Base-by-base conservation (phyloP, 2,888 invertebrate genomes). In the Chrysina gloriosa region DNA sequence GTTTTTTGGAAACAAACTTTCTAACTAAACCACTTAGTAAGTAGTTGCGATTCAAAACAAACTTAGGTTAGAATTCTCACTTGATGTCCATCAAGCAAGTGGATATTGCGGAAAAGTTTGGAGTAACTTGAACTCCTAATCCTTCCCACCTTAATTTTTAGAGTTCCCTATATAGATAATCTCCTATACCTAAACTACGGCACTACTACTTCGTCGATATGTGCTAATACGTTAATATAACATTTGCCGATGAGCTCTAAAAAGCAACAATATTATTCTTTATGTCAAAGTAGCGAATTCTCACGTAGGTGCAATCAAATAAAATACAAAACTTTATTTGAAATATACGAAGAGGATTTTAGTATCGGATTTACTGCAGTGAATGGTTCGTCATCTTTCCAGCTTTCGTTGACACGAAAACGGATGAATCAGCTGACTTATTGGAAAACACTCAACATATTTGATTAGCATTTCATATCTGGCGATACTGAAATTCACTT, bases 381-480 rank as follows among this genome's bases (percentile, higher is more conserved):
- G 42, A 61, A 61, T 61, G 58, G 58, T 42, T 42, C 58, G 42
- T 61, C 58, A 29, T 61, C 58, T 61, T 61, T 16, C 9, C 58
- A 61, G 58, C 58, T 61, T 61, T 61, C 42, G 58, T 42, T 61
- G 58, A 61, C 58, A 45, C 42, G 25, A 25, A 61, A 61, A 61
- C 42, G 58, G 58, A 45, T 61, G 27, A 42, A 61, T 61, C 58
- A 42, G 58, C 58, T 27, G 56, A 61, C 58, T 61, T 61, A 61
- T 61, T 61, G 58, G 58, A 61, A 61, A 61, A 61, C 58, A 61
- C 58, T 61, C 58, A 61, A 61, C 58, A 61, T 61, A 61, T 61
- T 61, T 61, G 58, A 61, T 61, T 61, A 61, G 58, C 58, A 61
- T 61, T 42, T 61, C 58, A 61, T 42, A 61, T 61, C 42, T 61